Percentiles rank a stretch among this genome's conserved stretches.
These are phyloP conservation scores for Leistus spinibarbis DNA, from an alignment of 2,888 invertebrate species.

Conservation along the genomic window DNA sequence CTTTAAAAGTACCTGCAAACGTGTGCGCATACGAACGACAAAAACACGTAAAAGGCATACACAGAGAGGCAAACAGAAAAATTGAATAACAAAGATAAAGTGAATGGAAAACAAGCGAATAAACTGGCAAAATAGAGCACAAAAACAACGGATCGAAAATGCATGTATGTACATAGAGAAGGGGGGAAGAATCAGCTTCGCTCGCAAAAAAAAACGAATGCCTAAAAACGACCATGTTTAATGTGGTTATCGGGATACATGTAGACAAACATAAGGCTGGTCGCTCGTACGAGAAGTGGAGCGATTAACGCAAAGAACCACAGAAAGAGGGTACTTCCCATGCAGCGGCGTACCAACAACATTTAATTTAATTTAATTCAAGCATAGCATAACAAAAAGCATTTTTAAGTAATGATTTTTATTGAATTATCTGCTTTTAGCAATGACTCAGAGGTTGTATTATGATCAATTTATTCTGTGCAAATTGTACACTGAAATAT, in stretches of 20 bases:
- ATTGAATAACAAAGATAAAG: constrained; percentile 38
- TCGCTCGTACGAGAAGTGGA: neutral
- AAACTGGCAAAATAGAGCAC: constrained; percentile 35
- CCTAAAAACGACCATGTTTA: constrained; percentile 17
- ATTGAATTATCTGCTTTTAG: no score
- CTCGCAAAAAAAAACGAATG: constrained; percentile 16
- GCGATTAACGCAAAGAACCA: neutral
- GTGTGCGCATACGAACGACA: constrained; percentile 6
- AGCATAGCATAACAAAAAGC: neutral
- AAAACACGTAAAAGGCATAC: constrained; percentile 18
- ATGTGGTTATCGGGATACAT: constrained; percentile 19
- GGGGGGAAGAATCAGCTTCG: no score
- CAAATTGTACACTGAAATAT: no score
- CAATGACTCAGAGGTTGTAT: no score
- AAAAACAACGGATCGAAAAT: constrained; percentile 33
- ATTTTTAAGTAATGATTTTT: no score
- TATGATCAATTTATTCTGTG: no score
- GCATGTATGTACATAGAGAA: constrained; percentile 30
- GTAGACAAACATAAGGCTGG: constrained; percentile 12
- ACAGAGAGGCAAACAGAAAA: constrained; percentile 30
- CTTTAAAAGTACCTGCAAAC: constrained; percentile 27
- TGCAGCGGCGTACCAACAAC: neutral
- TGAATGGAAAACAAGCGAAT: constrained; percentile 37
- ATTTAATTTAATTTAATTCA: neutral
- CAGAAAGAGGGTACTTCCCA: neutral